Base-by-base conservation (phyloP, 1,140 invertebrate genomes). In the Matsumurasca onukii region DNA sequence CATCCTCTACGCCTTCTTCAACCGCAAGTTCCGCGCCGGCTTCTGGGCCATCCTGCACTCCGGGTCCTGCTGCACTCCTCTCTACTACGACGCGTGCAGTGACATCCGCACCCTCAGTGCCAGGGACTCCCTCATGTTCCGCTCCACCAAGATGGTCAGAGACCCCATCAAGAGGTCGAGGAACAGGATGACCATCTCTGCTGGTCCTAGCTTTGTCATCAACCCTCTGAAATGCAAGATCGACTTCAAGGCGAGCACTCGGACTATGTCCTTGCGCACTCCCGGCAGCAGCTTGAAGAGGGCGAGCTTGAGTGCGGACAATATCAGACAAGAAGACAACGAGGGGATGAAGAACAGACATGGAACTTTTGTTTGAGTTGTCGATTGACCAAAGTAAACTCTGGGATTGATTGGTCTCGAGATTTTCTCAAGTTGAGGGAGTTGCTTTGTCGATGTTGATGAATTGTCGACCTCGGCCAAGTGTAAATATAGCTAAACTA, bases 1-100 rank as follows among this genome's bases (percentile, higher is more conserved):
- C 0, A 73, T 90, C 1, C 81, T 90, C 13, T 89, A 89, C 77
- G 85, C 86, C 30, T 86, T 85, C 73, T 88, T 88, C 77, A 88
- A 87, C 73, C 81, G 83, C 29, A 88, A 88, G 74, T 89, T 88
- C 73, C 77, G 88, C 22, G 81, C 82, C 52, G 86, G 87, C 2
- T 89, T 89, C 76, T 79, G 81, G 67, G 80, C 82, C 1, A 76
- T 80, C 31, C 71, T 78, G 0, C 76, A 73, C n/a, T 73, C 72
- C 1, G 73, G 75, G 15, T 77, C 77, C 3, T 80, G 79, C 70
- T 80, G 78, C 49, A 75, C 67, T 20, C 65, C 72, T 0, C 55
- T 73, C 20, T 57, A 69, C 17, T 72, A 72, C 63, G 71, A 72
- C 51, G 13, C 66, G 9, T 66, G 51, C 64, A 67, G 66, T 31